phyloP scores from a whole-genome alignment of 2,888 invertebrate genomes.

The Emmelina monodactyla region DNA sequence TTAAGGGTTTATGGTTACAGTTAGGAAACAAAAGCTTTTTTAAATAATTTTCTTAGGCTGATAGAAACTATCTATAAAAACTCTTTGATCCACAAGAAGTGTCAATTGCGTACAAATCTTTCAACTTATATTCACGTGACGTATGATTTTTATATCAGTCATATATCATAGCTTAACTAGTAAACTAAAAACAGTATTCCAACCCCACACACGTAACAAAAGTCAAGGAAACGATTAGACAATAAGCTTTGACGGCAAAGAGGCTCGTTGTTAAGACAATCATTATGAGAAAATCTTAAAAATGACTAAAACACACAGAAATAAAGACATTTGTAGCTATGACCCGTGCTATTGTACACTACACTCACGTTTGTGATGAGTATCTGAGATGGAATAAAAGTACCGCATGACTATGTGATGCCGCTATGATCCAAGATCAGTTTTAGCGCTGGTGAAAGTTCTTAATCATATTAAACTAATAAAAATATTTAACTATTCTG shows the following conservation, averaged over 20 bases:
- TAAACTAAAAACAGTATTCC: neutral
- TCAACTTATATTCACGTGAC: neutral
- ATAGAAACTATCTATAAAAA: too few relatives aligned
- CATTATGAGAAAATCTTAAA: constrained; percentile 66
- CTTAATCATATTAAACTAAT: too few relatives aligned
- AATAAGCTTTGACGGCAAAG: constrained; percentile 59
- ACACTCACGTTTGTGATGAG: constrained; percentile 61
- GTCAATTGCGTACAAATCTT: too few relatives aligned
- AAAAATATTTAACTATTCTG: too few relatives aligned
- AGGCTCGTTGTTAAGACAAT: constrained; percentile 63
- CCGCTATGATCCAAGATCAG: too few relatives aligned
- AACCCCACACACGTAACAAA: neutral
- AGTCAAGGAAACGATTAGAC: constrained; percentile 44
- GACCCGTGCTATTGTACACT: constrained; percentile 55
- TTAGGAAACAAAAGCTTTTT: too few relatives aligned
- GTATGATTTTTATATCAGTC: neutral
- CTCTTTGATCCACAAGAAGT: too few relatives aligned
- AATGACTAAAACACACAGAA: constrained; percentile 62
- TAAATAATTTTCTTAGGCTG: too few relatives aligned
- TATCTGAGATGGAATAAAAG: constrained; percentile 62
- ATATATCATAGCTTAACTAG: neutral
- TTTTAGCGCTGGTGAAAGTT: too few relatives aligned
- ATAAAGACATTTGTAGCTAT: constrained; percentile 66
- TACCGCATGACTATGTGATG: constrained; percentile 54
- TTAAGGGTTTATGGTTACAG: too few relatives aligned